Evolutionary conservation across 2,888 invertebrate genomes (phyloP), one percentile per base, ranked within the genome.

Genomic region (Orthosia gothica): DNA sequence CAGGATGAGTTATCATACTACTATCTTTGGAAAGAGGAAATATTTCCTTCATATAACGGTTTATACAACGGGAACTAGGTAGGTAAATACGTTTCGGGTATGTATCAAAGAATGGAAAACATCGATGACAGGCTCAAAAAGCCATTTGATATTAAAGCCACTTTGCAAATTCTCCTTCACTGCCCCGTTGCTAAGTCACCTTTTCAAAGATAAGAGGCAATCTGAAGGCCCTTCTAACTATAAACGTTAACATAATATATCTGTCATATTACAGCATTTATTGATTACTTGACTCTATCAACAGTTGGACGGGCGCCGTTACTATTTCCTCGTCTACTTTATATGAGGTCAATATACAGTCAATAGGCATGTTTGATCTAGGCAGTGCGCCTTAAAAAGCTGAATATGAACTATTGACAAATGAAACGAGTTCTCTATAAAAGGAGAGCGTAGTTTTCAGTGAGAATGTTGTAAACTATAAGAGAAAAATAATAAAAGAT

Each of bases 301-400:
- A 68, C 61, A 74, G 61, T 72, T 52, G 58, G 50, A 65, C 68
- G 72, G 74, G 77, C 82, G 75, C 50, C 70, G 70, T 70, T 32
- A 67, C 59, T 74, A 78, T 76, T 84, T 86, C 85, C 82, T 82
- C 69, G 76, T 77, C 68, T 70, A 79, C 52, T 67, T 70, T 71
- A 55, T 75, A 82, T 76, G 76, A 84, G 76, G 81, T 86, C 84
- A 85, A 79, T 72, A 81, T 69, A 75, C 71, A 78, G 63, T 80
- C 52, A 69, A 73, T 77, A 74, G 50, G 64, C 54, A 26, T 68
- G 47, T 74, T 80, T 80, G 64, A 72, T 68, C 59, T 70, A 72
- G 64, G 63, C 52, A 70, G 47, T 52, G 45, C 59, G 64, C 76
- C 57, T 81, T 79, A 61, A 78, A 65, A 54, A 70, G n/a, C 55